Evolutionary conservation across 2,888 invertebrate species (phyloP).

Genomic region (Calliphora vomitoria): DNA sequence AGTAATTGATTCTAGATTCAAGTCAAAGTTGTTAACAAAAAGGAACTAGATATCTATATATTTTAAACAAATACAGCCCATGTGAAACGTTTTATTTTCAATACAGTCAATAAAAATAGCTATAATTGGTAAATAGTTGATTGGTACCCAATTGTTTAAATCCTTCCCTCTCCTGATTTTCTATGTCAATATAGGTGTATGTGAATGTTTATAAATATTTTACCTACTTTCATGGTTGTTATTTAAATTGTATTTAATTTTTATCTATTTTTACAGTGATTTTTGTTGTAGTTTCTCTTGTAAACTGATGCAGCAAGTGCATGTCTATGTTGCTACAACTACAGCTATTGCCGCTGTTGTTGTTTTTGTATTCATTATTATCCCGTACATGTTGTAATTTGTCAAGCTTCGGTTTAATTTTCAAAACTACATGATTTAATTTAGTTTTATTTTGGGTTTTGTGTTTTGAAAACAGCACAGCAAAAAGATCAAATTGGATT

Average conservation of each 20-base stretch:
- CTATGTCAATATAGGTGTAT: conserved; percentile 5
- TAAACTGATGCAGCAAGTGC: conserved; percentile 17
- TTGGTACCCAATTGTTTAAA: not conserved
- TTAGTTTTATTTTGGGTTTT: conserved; percentile 28
- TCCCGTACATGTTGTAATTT: conserved; percentile 71
- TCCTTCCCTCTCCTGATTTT: conserved; percentile 1
- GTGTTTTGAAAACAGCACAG: not conserved
- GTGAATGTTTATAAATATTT: conserved; percentile 48
- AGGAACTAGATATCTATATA: too few species aligned
- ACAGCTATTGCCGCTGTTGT: conserved; percentile 4
- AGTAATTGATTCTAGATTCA: too few species aligned
- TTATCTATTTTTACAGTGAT: conserved; percentile 73
- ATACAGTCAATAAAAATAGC: too few species aligned
- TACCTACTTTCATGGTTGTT: conserved; percentile 71
- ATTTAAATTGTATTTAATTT: conserved; percentile 74
- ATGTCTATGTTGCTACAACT: conserved; percentile 27
- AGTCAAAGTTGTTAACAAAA: too few species aligned
- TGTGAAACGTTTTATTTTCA: too few species aligned
- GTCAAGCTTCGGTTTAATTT: conserved; percentile 73
- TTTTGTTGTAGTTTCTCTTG: conserved; percentile 59
- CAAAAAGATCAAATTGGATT: conserved; percentile 46
- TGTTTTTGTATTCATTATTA: conserved; percentile 57
- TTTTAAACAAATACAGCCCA: too few species aligned
- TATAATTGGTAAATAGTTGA: not conserved
- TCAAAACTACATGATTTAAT: conserved; percentile 73